Percentiles rank a stretch among this genome's conserved stretches.
phyloP scores from a whole-genome alignment of 2,797 vertebrate species.

The Sebastes kiyomatsui region DNA sequence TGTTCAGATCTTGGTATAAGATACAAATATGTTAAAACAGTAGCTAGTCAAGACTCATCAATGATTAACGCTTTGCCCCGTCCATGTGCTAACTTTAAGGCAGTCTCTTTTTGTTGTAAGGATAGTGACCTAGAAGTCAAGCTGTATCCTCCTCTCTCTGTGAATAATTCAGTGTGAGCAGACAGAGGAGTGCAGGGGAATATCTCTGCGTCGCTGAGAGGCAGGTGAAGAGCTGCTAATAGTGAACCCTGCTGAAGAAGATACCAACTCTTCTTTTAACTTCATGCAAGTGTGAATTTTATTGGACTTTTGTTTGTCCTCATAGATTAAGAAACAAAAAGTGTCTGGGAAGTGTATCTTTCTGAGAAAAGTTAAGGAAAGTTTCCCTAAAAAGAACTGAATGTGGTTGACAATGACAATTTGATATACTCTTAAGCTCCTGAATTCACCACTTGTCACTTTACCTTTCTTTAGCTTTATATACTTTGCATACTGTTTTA shows the following conservation, averaged over 20 bases:
- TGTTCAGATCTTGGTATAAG: background rate
- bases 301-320: background rate
- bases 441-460: too few relatives aligned
- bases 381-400: background rate
- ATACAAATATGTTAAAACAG: background rate
- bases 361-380: background rate
- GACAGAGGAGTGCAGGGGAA: slow-evolving; percentile 11
- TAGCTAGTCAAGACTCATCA: background rate
- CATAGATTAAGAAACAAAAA: background rate
- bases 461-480: too few relatives aligned
- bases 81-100: slow-evolving; percentile 16
- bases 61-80: slow-evolving; percentile 13
- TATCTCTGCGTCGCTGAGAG: background rate
- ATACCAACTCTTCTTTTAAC: background rate
- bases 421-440: background rate
- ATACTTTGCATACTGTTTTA: too few relatives aligned
- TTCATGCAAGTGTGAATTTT: background rate
- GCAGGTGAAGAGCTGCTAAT: background rate
- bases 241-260: background rate
- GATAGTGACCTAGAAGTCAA: slow-evolving; percentile 50
- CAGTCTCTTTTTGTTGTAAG: background rate
- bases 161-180: slow-evolving; percentile 67
- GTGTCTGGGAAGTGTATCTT: background rate
- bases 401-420: background rate
- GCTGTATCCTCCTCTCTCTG: slow-evolving; percentile 4